Base-by-base conservation (phyloP, 2,113 vertebrate species). In the Dasyurus viverrinus region DNA sequence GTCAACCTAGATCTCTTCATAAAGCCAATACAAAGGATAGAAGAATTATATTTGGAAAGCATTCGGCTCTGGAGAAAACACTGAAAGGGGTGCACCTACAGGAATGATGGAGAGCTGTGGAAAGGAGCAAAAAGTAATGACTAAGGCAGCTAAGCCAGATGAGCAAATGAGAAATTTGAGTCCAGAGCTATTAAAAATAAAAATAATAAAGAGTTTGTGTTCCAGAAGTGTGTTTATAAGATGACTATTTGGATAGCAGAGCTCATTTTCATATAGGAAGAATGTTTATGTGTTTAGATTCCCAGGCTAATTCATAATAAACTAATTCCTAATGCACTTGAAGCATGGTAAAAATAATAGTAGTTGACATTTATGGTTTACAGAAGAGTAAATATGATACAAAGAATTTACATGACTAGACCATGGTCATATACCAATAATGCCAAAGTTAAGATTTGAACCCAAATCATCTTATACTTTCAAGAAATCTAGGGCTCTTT, bases 341-440 rank as follows among this genome's bases (percentile, higher is more conserved):
- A 84, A 84, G 19, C n/a, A 42, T 84, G n/a, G 68, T 42, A n/a
- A n/a, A 84, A 84, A 42, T 84, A 84, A 42, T 84, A 42, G n/a
- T n/a, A 76, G 68, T 84, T 84, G 68, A 42, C n/a, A 84, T 42
- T 23, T n/a, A 84, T 84, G 68, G 68, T 97, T 93, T 93, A 60
- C 92, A 93, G 47, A 91, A 90, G 52, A 93, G 52, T 53, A 95
- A 96, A 95, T 52, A 46, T n/a, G 60, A 94, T 10, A 53, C n/a
- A 54, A 90, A 89, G 53, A 95, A 95, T 91, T 27, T 22, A 8
- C 93, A 93, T 84, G 36, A 94, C 12, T 92, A 94, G 90, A 48
- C 9, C 48, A 50, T 55, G 27, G 5, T 2, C 60, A 54, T 30
- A 60, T 16, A 22, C 68, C 30, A 36, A 12, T 84, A 42, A 84